These are phyloP conservation scores for Frankliniella fusca DNA, from an alignment of 2,888 invertebrate species.

Conservation along the genomic window DNA sequence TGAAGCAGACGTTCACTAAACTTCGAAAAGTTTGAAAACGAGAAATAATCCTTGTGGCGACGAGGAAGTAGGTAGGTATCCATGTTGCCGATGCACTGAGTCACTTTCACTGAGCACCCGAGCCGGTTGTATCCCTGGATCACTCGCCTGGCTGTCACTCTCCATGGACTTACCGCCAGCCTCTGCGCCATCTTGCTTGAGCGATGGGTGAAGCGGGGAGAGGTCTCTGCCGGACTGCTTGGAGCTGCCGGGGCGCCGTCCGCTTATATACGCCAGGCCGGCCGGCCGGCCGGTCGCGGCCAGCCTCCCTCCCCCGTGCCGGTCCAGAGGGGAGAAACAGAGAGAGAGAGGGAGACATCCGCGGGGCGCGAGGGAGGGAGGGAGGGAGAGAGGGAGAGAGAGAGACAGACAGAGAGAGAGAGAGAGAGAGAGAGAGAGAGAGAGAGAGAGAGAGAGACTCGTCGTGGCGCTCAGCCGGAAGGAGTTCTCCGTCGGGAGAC, in stretches of 20 bases:
- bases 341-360: neutral
- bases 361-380: neutral
- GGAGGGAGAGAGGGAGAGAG: neutral
- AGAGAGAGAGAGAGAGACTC: neutral
- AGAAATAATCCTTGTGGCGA: neutral
- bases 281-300: neutral
- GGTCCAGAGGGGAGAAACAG: neutral
- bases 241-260: neutral
- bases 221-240: conserved; percentile 21
- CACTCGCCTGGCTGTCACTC: neutral
- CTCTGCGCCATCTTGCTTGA: conserved; percentile 11
- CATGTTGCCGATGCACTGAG: neutral
- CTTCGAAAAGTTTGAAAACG: neutral
- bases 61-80: neutral
- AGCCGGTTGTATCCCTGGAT: neutral
- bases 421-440: neutral
- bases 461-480: neutral
- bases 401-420: neutral
- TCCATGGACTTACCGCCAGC: conserved; percentile 6
- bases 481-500: neutral
- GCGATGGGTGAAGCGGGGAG: conserved; percentile 12
- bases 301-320: neutral
- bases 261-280: conserved; percentile 1
- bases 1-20: neutral
- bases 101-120: neutral